A percentile compares a stretch with the other conserved stretches of the same genome.
Conservation (phyloP, 1,140 invertebrate genomes). For the Neotoxoptera formosana region DNA sequence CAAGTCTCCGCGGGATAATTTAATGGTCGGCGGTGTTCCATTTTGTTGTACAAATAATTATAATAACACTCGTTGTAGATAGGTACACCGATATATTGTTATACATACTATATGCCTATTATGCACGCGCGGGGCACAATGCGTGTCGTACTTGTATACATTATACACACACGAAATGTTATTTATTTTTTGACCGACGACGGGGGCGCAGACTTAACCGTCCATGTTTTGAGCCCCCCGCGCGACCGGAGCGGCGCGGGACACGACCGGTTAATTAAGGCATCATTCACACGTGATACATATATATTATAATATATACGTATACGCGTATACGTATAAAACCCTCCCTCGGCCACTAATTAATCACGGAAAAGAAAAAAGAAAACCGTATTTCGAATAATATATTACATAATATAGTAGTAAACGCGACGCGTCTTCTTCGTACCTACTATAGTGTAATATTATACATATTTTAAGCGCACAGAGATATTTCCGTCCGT, state of each 20-base stretch:
- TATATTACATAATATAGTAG: background rate
- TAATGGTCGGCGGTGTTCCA: slow-evolving; percentile 12
- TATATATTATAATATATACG: background rate
- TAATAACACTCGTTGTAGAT: background rate
- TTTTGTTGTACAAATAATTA: slow-evolving; percentile 49
- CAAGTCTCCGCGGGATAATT: slow-evolving; percentile 51
- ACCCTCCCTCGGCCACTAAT: slow-evolving; percentile 38
- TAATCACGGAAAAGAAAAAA: slow-evolving; percentile 28
- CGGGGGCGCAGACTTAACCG: background rate
- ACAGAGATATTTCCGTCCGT: background rate
- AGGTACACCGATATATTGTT: background rate
- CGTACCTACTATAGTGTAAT: background rate
- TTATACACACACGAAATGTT: background rate
- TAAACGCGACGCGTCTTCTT: background rate
- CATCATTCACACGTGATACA: slow-evolving; percentile 44
- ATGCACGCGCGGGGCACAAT: background rate
- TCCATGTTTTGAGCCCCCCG: slow-evolving; percentile 21
- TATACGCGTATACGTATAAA: background rate
- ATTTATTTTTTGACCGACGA: slow-evolving; percentile 4
- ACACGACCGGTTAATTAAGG: slow-evolving; percentile 49
- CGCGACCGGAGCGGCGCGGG: background rate
- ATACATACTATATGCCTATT: background rate
- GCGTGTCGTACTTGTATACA: background rate
- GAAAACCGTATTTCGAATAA: slow-evolving; percentile 16
- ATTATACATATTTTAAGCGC: background rate